Percentiles rank a stretch among this genome's conserved stretches.
These are phyloP conservation scores for Parnassius apollo DNA, from an alignment of 2,888 invertebrate species.

Conservation along the genomic window DNA sequence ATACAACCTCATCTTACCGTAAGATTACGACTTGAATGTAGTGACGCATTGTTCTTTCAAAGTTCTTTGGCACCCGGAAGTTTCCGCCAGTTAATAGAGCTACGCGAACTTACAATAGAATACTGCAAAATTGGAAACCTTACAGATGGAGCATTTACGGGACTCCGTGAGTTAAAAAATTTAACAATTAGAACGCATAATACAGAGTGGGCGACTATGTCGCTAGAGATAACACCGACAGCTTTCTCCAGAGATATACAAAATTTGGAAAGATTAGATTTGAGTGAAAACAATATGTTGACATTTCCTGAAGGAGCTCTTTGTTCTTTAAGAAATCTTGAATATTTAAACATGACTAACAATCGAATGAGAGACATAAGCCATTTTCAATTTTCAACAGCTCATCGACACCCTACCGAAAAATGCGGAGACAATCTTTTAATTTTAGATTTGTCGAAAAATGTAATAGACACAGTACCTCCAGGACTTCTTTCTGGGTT, in stretches of 20 bases:
- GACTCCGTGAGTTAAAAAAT: conserved; percentile 88
- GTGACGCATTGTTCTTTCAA: conserved; percentile 90
- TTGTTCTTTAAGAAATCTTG: conserved; percentile 87
- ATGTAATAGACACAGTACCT: conserved; percentile 88
- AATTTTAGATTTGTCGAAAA: conserved; percentile 88
- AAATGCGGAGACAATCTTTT: conserved; percentile 86
- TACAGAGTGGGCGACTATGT: conserved; percentile 91
- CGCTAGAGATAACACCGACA: conserved; percentile 86
- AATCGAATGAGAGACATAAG: conserved; percentile 89
- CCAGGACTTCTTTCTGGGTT: conserved; percentile 87
- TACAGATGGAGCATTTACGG: conserved; percentile 90
- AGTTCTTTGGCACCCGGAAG: conserved; percentile 89
- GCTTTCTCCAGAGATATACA: conserved; percentile 88
- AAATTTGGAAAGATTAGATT: conserved; percentile 86
- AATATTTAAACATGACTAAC: conserved; percentile 88
- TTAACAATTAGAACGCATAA: conserved; percentile 91
- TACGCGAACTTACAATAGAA: conserved; percentile 89
- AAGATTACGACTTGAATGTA: conserved; percentile 88
- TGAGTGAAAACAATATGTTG: conserved; percentile 91
- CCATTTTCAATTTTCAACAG: conserved; percentile 85
- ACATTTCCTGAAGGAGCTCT: conserved; percentile 88
- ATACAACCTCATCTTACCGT: conserved; percentile 91
- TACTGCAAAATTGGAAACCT: conserved; percentile 91
- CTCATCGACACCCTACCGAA: conserved; percentile 79
- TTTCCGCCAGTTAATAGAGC: conserved; percentile 87